These are phyloP conservation scores for Romanomermis culicivorax DNA, from an alignment of 2,888 invertebrate species.

Conservation along the genomic window DNA sequence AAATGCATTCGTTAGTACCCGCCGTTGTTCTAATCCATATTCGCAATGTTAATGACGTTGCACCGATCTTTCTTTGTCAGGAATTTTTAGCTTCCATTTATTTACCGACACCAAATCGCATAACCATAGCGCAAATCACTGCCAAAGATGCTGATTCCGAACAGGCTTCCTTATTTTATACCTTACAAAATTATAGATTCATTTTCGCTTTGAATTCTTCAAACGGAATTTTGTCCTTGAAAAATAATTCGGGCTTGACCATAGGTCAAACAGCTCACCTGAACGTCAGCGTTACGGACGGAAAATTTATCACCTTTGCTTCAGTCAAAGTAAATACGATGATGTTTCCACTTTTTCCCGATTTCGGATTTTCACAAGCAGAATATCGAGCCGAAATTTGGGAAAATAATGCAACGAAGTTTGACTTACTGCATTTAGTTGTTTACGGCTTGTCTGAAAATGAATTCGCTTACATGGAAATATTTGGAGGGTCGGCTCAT, in stretches of 20 bases:
- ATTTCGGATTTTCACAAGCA: neutral
- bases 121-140: conserved; percentile 42
- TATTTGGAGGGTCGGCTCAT: too few relatives aligned
- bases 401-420: neutral
- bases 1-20: conserved; percentile 50
- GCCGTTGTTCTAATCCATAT: conserved; percentile 57
- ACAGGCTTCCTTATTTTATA: neutral
- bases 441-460: neutral
- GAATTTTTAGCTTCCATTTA: conserved; percentile 53
- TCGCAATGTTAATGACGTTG: conserved; percentile 63
- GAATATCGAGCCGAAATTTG: neutral
- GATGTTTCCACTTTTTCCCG: neutral
- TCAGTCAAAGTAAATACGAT: neutral
- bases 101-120: conserved; percentile 50
- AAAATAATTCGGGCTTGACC: neutral
- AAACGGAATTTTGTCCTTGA: neutral
- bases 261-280: conserved; percentile 16
- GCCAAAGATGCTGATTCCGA: conserved; percentile 53
- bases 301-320: conserved; percentile 29
- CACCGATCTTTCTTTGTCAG: conserved; percentile 51
- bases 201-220: neutral
- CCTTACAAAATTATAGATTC: conserved; percentile 24
- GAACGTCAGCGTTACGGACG: conserved; percentile 37
- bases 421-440: neutral
- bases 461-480: too few relatives aligned